A percentile compares a stretch with the other conserved stretches of the same genome.
Evolutionary conservation across 2,797 vertebrate species (phyloP).

Genomic region (Diglossa cyanea): DNA sequence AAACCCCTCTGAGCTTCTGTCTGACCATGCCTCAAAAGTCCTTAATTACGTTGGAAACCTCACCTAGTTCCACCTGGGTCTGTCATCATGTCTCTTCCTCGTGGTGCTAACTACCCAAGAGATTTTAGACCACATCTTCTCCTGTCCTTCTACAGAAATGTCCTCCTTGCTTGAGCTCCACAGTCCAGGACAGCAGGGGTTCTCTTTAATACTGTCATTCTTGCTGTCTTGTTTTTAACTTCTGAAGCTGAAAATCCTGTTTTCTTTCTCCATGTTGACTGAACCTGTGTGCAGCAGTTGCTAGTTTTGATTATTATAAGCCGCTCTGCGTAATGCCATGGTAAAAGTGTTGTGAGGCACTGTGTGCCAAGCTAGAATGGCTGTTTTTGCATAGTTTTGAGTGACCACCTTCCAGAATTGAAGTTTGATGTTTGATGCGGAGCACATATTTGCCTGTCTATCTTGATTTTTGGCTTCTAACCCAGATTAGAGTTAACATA

Average conservation of each 20-base stretch:
- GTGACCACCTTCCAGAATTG: background rate
- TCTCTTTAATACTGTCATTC: background rate
- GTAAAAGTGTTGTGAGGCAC: background rate
- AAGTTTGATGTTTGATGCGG: background rate
- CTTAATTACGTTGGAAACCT: background rate
- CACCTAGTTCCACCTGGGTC: background rate
- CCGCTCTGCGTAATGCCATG: background rate
- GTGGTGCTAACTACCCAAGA: background rate
- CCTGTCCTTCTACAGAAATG: background rate
- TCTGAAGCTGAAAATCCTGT: background rate
- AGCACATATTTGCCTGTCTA: background rate
- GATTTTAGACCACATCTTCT: background rate
- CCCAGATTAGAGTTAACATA: background rate
- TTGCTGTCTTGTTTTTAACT: background rate
- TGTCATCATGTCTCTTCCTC: background rate
- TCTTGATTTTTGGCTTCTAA: background rate
- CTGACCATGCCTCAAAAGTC: background rate
- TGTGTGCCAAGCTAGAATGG: background rate
- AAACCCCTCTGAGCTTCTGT: background rate
- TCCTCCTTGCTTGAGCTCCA: background rate
- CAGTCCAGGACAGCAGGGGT: background rate
- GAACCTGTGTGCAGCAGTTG: background rate
- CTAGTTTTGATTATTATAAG: background rate
- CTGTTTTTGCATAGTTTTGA: background rate
- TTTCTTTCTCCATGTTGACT: background rate